Base-by-base conservation (phyloP, 2,797 vertebrate species). In the Galagoides demidoff region DNA sequence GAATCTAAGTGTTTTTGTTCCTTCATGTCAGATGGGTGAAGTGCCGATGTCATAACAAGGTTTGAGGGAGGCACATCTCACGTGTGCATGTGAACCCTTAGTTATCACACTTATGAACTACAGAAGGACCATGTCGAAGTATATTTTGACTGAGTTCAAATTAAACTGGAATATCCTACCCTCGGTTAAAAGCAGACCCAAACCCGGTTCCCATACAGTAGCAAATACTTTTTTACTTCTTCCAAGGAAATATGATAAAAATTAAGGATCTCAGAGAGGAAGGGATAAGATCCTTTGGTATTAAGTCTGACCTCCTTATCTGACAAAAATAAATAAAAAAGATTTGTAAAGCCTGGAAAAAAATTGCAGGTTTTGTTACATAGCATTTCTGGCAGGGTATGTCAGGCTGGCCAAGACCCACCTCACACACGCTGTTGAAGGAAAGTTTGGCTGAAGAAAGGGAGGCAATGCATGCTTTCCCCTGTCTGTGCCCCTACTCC, bases 291-390 rank as follows among this genome's bases (percentile, higher is more conserved):
- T 22, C 55, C 5, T 83, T 90, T 84, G 52, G 23, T 49, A n/a
- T 93, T 45, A 89, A 86, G 78, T 79, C 83, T 90, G 39, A 78
- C n/a, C 19, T 91, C 52, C 49, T 91, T 95, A 61, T 92, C 94
- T 92, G 25, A 78, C 64, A 55, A 81, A 71, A 57, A n/a, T 17
- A 27, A 66, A 66, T 16, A n/a, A 63, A 78, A 85, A 83, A 39
- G 22, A 34, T 37, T 52, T 82, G 11, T 52, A 66, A 43, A 59
- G 45, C 14, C 85, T 55, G 4, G 59, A 20, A 45, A 61, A 91
- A 57, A 39, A 77, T 71, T 73, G 27, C 57, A 90, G 83, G 31
- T 73, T 66, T 94, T 86, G 22, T 89, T 79, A 52, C 49, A 16
- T 16, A 52, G 49, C 49, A 85, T 90, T 95, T 89, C 77, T 94